Base-by-base conservation (phyloP, 2,888 invertebrate genomes). In the Empis stercorea region DNA sequence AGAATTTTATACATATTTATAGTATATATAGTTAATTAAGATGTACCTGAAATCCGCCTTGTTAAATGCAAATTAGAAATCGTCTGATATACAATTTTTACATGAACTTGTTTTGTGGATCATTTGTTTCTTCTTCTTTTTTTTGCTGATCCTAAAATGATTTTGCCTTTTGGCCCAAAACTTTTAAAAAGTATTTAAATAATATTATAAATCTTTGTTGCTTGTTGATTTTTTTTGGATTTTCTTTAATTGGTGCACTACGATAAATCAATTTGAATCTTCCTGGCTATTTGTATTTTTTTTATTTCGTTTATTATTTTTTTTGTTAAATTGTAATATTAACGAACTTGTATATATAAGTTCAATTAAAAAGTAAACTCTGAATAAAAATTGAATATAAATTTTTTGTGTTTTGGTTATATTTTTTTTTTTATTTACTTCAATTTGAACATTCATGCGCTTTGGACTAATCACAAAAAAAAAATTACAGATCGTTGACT, bases 31-130 rank as follows among this genome's bases (percentile, higher is more conserved):
- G 51, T 51, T 51, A 51, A 51, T 51, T 51, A 51, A 51, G 51
- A 51, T 51, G 51, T 51, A 51, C 51, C 44, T 14, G 44, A 49
- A 49, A 41, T 43, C 42, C 46, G 44, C 45, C 49, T 52, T 52
- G 52, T 52, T 52, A 52, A 52, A 52, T 52, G 52, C 52, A 52
- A 52, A 52, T 52, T 48, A 52, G 50, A 45, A n/a, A 27, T 27
- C 23, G 23, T 27, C 23, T 27, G 23, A 27, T 27, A 27, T 47
- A 41, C 39, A 23, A 15, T 38, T 40, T 43, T 38, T 20, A 52
- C 50, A 51, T 46, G 49, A 40, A 45, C 44, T 49, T 44, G 37
- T 49, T 51, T 49, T 44, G 47, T 45, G 47, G 47, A 23, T 47
- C 47, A 40, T 44, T 44, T 47, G 40, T 44, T 42, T 40, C 5